A percentile compares a stretch with the other conserved stretches of the same genome.
Conservation (phyloP, 1,140 invertebrate species). For the Muscidifurax raptorellus region DNA sequence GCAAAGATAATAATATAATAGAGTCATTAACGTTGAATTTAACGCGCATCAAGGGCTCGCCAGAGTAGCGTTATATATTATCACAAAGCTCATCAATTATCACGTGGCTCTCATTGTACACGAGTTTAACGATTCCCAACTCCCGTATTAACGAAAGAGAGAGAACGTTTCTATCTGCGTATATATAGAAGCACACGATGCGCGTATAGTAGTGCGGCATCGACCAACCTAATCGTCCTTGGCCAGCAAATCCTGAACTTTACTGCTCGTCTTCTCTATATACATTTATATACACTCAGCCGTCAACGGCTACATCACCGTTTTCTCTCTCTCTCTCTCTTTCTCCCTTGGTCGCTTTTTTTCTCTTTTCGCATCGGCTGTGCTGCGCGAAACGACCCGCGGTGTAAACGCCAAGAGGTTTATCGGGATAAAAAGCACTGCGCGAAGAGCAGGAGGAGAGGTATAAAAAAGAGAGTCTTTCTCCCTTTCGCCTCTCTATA, state of each 20-base stretch:
- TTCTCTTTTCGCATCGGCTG: neutral
- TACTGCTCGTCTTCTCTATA: constrained; percentile 24
- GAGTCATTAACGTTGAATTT: constrained; percentile 27
- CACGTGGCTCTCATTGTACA: constrained; percentile 14
- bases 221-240: constrained; percentile 53
- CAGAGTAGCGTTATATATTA: neutral
- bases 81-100: constrained; percentile 34
- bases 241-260: constrained; percentile 58
- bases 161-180: neutral
- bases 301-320: constrained; percentile 36
- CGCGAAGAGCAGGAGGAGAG: neutral
- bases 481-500: constrained; percentile 10
- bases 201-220: constrained; percentile 1
- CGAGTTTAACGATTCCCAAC: neutral
- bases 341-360: neutral
- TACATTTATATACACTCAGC: neutral
- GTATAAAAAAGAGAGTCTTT: constrained; percentile 30
- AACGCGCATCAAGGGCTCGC: neutral
- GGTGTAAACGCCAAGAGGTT: constrained; percentile 55
- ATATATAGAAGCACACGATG: neutral
- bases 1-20: constrained; percentile 29
- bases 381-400: constrained; percentile 47
- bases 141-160: constrained; percentile 34
- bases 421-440: constrained; percentile 55
- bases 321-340: constrained; percentile 44